phyloP scores from a whole-genome alignment of 2,113 vertebrate species.

The Pseudonaja textilis region DNA sequence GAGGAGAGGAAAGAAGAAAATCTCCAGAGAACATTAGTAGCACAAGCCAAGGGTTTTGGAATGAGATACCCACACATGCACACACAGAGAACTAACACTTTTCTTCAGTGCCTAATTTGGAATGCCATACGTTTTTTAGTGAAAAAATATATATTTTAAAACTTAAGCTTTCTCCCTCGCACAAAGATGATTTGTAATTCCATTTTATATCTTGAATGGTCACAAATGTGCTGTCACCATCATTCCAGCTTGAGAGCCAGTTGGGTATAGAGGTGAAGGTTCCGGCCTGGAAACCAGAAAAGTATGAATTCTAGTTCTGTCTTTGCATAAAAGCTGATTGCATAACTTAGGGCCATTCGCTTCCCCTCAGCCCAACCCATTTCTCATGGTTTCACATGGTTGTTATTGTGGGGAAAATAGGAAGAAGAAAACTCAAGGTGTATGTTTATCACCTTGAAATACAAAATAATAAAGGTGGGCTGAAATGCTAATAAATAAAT shows the following conservation, averaged over 20 bases:
- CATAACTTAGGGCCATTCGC: not conserved
- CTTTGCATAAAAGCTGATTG: not conserved
- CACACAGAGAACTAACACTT: not conserved
- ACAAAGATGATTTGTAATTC: not conserved
- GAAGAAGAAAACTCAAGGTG: not conserved
- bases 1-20: not conserved
- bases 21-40: not conserved
- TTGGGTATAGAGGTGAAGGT: not conserved
- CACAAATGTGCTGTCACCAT: not conserved
- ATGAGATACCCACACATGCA: not conserved
- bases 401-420: not conserved
- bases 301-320: not conserved
- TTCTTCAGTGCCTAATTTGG: conserved; percentile 13
- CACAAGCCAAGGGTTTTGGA: not conserved
- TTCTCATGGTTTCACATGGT: not conserved
- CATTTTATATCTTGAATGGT: conserved; percentile 15
- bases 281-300: not conserved
- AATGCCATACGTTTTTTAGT: not conserved
- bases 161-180: not conserved
- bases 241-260: not conserved
- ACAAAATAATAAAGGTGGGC: not conserved
- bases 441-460: not conserved
- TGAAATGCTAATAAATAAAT: not conserved
- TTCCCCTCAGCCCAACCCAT: not conserved
- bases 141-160: not conserved